Percentiles rank a stretch among this genome's conserved stretches.
phyloP scores from a whole-genome alignment of 2,797 vertebrate species.

The Naso thynnoides region DNA sequence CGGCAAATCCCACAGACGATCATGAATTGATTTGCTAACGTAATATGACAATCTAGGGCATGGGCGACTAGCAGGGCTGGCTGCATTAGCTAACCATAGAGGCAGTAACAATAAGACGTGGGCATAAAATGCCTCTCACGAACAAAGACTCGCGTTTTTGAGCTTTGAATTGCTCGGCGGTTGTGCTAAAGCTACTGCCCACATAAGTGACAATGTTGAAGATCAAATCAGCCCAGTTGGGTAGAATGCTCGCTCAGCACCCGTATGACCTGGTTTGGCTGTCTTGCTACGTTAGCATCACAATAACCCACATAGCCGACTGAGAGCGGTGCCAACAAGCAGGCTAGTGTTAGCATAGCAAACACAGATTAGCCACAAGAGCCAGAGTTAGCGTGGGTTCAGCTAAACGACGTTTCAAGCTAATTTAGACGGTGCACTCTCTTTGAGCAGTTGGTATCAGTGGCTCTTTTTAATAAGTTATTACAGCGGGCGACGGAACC shows the following conservation, averaged over 20 bases:
- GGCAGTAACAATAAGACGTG: conserved; percentile 11
- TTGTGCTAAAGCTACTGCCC: not conserved
- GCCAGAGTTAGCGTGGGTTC: conserved; percentile 28
- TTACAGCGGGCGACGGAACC: no score
- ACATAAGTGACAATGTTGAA: conserved; percentile 40
- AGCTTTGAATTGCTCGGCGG: not conserved
- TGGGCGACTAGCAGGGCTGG: not conserved
- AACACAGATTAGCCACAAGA: conserved; percentile 50
- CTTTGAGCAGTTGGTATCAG: fast-evolving
- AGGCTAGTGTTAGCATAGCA: conserved; percentile 71
- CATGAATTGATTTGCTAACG: conserved; percentile 32
- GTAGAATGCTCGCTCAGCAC: conserved; percentile 40
- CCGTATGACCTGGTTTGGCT: conserved; percentile 74
- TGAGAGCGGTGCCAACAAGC: conserved; percentile 44
- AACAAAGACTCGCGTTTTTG: conserved; percentile 53
- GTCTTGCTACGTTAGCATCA: conserved; percentile 81
- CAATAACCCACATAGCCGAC: conserved; percentile 74
- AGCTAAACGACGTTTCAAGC: not conserved
- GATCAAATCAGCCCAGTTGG: conserved; percentile 39
- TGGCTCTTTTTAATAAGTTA: fast-evolving
- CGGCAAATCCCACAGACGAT: not conserved
- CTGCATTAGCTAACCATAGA: not conserved
- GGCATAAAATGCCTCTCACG: conserved; percentile 28
- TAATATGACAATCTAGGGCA: conserved; percentile 27
- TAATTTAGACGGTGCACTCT: fast-evolving